Conservation (phyloP, 2,888 invertebrate species). For the Dasysyrphus tricinctus region DNA sequence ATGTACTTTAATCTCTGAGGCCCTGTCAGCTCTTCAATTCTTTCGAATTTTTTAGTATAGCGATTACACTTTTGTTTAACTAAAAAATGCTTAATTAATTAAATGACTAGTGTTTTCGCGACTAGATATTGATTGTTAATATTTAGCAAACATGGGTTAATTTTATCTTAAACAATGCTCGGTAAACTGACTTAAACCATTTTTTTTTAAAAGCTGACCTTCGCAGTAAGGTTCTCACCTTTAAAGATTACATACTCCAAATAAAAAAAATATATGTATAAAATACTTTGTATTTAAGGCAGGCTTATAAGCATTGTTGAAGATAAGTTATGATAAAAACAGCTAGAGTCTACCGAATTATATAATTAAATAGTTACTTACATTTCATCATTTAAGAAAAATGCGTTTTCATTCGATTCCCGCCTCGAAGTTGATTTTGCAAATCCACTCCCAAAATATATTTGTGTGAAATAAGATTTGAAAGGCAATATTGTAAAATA, state of each 20-base stretch:
- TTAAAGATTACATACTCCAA: too few species aligned
- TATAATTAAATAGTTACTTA: neutral
- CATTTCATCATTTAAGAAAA: neutral
- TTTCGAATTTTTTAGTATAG: neutral
- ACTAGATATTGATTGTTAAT: neutral
- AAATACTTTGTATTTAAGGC: too few species aligned
- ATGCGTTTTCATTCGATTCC: too few species aligned
- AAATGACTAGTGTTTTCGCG: neutral
- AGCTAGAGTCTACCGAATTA: neutral
- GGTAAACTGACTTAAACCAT: neutral
- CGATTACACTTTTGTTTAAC: neutral
- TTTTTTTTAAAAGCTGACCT: too few species aligned
- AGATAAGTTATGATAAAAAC: too few species aligned
- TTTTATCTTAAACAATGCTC: too few species aligned
- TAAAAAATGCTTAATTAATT: neutral
- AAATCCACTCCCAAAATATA: neutral
- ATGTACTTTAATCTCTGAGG: constrained; percentile 76
- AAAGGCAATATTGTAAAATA: constrained; percentile 51
- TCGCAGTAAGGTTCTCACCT: too few species aligned
- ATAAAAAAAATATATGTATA: too few species aligned
- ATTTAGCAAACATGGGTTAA: neutral
- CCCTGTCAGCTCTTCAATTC: constrained; percentile 76
- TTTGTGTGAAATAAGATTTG: neutral
- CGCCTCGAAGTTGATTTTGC: neutral
- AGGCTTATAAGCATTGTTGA: too few species aligned